Base-by-base conservation (phyloP, 1,140 invertebrate genomes). In the Zaprionus tsacasi region DNA sequence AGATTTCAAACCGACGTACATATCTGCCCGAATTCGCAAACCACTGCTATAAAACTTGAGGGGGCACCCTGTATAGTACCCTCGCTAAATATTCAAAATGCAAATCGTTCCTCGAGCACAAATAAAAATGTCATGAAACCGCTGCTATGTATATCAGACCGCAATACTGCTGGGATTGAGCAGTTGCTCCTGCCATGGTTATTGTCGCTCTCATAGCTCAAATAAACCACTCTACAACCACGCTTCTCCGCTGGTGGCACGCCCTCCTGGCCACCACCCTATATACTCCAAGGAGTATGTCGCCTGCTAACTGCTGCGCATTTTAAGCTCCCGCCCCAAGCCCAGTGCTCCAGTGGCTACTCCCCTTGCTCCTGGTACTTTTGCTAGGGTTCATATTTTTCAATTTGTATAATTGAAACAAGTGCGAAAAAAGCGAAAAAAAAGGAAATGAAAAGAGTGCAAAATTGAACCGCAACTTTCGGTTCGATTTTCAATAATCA, bases 371-470 rank as follows among this genome's bases (percentile, higher is more conserved):
- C 4, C 43, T 33, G 13, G 7, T 8, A 65, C 61, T 40, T 10
- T 25, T 15, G 40, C 35, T 57, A 8, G 79, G 83, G 72, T 73
- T 87, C 85, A 87, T 87, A 87, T 87, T 88, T 87, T 87, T 64
- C 85, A 87, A 88, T 87, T 87, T 88, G 85, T 83, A 83, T 87
- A 87, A 87, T 87, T 87, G 83, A 87, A 87, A 89, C 77, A 83
- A 88, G 79, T 82, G 82, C 71, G 73, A 67, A 78, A 78, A 76
- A 36, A 3, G 33, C n/a, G n/a, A n/a, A 6, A 35, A 35, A 35
- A 35, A 35, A 35, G 0, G 33, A 35, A 35, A 35, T 10, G 33
- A 35, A 35, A 59, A 52, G 21, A 45, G 35, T 25, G 35, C 38
- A 33, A 30, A 61, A 69, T 69, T 38, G 35, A 72, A 80, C 80